These are phyloP conservation scores for Corapipo altera DNA, from an alignment of 2,113 vertebrate species.

Conservation along the genomic window DNA sequence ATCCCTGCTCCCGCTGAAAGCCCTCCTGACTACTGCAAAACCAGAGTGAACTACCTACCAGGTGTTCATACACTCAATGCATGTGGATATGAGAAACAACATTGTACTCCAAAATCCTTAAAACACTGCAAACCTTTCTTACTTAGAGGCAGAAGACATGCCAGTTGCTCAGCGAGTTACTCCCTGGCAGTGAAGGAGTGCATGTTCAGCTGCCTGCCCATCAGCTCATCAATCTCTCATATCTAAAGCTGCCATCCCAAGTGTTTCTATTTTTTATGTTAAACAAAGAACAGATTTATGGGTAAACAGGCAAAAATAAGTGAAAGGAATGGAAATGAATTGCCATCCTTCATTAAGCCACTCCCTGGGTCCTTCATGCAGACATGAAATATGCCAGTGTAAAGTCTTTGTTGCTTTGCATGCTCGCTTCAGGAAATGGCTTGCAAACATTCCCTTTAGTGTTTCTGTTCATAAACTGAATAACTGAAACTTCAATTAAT, in stretches of 20 bases:
- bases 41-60: background rate
- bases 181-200: background rate
- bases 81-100: background rate
- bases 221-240: background rate
- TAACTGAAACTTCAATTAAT: background rate
- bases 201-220: background rate
- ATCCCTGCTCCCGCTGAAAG: background rate
- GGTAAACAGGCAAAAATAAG: slow-evolving; percentile 20
- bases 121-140: background rate
- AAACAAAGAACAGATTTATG: slow-evolving; percentile 24
- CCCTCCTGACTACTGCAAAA: background rate
- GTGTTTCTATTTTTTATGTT: background rate
- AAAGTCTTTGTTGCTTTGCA: background rate
- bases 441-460: background rate
- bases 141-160: background rate
- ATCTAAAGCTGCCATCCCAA: background rate
- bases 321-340: slow-evolving; percentile 2
- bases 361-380: background rate
- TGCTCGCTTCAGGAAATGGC: background rate
- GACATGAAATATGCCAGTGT: background rate
- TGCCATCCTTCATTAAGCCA: background rate
- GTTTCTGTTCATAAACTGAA: background rate
- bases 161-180: background rate
- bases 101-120: background rate
- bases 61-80: background rate